Evolutionary conservation across 2,888 invertebrate genomes (phyloP), one percentile per base, ranked within the genome.

Genomic region (Andrena bicolor): DNA sequence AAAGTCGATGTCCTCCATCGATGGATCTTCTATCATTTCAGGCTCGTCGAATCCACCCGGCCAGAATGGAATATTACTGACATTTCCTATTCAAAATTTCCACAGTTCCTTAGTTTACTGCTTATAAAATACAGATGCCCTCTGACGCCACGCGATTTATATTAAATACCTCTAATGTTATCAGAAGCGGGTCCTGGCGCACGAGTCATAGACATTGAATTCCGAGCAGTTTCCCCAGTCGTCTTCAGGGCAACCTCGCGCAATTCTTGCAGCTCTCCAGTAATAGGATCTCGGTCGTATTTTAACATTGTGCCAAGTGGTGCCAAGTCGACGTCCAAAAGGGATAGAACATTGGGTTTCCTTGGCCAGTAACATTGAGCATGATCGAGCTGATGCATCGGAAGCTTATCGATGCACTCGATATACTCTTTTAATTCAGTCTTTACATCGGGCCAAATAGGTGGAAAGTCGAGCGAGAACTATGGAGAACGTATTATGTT

Each of bases 11-110:
- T 89, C 88, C 26, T 89, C 80, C 7, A 85, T 61, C 2, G 76
- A 60, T 8, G 87, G 65, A 73, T 82, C 84, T 32, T 88, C 81
- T 32, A 86, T 85, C 0, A 95, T 95, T 65, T 95, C 94, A 41
- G 94, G 94, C 82, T 94, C 94, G 28, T 95, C 94, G 92, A 98
- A 97, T 2, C 98, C 97, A 64, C 97, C 98, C 0, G 98, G 98
- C 95, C 97, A 96, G 93, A 99, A 99, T 0, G 98, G 98, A 91
- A 96, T 96, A 92, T 97, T 98, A 79, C 96, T 96, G 0, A 96
- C 96, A 70, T 96, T 97, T 35, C 94, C 93, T 94, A 63, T 30
- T 35, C 23, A 68, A 63, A 63, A 58, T 58, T 51, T 32, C 20
- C 32, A 30, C 66, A 28, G 56, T 20, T 49, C 10, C 0, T 20